Percentiles rank a stretch among this genome's conserved stretches.
Conservation (phyloP, 2,113 vertebrate genomes). For the Nycticorax nycticorax region DNA sequence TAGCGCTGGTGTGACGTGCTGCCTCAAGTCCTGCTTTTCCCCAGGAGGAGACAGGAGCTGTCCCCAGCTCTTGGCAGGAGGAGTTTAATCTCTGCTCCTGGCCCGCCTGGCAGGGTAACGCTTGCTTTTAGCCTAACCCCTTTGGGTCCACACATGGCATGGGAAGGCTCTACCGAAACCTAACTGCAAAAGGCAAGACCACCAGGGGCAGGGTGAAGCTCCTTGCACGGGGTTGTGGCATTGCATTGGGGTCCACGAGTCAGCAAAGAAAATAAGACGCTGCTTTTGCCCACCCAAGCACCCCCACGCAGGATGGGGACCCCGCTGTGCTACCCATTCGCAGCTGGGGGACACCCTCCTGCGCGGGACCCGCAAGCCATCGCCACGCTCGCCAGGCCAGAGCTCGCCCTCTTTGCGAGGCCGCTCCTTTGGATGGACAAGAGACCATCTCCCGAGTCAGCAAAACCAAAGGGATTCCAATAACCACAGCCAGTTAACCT, state of each 20-base stretch:
- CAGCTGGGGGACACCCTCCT: not conserved
- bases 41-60: not conserved
- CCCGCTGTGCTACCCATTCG: accelerated
- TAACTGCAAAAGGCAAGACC: not conserved
- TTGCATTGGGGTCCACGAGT: not conserved
- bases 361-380: not conserved
- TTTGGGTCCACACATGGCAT: not conserved
- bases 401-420: not conserved
- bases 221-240: accelerated
- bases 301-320: not conserved
- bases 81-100: not conserved
- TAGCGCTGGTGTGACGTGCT: not conserved
- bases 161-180: not conserved
- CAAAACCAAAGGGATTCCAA: conserved; percentile 32
- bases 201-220: accelerated
- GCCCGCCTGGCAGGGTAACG: accelerated
- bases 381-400: accelerated
- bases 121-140: not conserved
- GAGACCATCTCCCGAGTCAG: not conserved
- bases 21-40: not conserved
- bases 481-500: conserved; percentile 15
- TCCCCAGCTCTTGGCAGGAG: not conserved
- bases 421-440: not conserved
- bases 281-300: not conserved
- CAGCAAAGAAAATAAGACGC: accelerated